These are phyloP conservation scores for Hymenopus coronatus DNA, from an alignment of 2,888 invertebrate species.

Conservation along the genomic window DNA sequence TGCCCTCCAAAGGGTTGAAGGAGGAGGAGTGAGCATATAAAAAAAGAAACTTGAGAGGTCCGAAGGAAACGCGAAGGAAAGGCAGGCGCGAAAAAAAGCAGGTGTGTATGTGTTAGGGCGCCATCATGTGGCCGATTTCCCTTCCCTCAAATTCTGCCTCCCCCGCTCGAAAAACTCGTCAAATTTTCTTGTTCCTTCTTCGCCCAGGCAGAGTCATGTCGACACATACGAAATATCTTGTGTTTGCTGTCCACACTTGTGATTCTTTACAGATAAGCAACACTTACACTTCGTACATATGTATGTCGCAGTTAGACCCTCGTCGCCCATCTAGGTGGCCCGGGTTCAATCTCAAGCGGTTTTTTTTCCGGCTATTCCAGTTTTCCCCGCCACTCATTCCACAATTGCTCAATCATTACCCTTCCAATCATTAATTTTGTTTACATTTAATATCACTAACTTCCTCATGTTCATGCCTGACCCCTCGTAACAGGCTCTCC, in stretches of 20 bases:
- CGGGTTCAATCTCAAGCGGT: too few relatives aligned
- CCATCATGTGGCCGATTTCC: conserved; percentile 22
- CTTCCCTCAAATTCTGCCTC: neutral
- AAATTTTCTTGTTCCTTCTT: neutral
- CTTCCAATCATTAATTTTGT: too few relatives aligned
- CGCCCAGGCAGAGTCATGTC: neutral
- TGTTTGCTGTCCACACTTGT: neutral
- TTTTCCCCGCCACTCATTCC: too few relatives aligned
- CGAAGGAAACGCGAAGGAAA: neutral
- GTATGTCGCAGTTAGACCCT: too few relatives aligned
- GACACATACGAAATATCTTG: too few relatives aligned
- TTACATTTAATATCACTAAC: too few relatives aligned
- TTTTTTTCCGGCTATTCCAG: too few relatives aligned
- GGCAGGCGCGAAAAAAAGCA: neutral
- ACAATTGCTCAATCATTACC: too few relatives aligned
- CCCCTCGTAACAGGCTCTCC: too few relatives aligned
- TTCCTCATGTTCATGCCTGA: too few relatives aligned
- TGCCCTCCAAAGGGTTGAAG: conserved; percentile 2
- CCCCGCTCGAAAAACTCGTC: neutral
- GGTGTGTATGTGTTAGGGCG: neutral
- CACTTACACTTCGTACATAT: neutral
- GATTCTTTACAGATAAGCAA: neutral
- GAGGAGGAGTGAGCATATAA: neutral
- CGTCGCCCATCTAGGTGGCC: too few relatives aligned
- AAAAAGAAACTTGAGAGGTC: neutral